These are phyloP conservation scores for Dryobota labecula DNA, from an alignment of 2,888 invertebrate genomes.

Conservation along the genomic window DNA sequence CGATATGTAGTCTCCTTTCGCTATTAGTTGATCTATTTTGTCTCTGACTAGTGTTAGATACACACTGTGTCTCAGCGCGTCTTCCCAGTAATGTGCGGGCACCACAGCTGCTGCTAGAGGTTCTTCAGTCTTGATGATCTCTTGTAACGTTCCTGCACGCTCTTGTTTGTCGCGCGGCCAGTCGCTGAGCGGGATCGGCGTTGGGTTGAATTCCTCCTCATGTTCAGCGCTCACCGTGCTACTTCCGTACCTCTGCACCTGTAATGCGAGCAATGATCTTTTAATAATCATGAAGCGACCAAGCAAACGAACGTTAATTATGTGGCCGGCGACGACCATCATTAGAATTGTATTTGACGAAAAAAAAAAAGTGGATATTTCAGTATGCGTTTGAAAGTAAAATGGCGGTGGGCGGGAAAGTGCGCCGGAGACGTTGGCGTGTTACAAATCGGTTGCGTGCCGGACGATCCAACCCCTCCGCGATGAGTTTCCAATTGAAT, in stretches of 20 bases:
- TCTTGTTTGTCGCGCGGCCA: slow-evolving; percentile 77
- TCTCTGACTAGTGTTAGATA: slow-evolving; percentile 92
- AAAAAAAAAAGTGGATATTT: slow-evolving; percentile 76
- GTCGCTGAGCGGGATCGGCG: slow-evolving; percentile 83
- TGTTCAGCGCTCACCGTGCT: slow-evolving; percentile 72
- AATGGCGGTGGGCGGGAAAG: slow-evolving; percentile 86
- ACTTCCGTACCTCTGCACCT: slow-evolving; percentile 80
- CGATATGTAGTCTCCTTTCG: slow-evolving; percentile 77
- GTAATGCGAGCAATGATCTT: slow-evolving; percentile 66
- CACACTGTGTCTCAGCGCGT: slow-evolving; percentile 92
- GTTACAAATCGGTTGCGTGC: slow-evolving; percentile 80
- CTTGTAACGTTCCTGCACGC: slow-evolving; percentile 76
- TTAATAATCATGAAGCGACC: slow-evolving; percentile 54
- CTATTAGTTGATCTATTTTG: slow-evolving; percentile 88
- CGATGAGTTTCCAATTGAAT: slow-evolving; percentile 84
- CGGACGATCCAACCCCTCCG: slow-evolving; percentile 73
- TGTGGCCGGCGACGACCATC: slow-evolving; percentile 48
- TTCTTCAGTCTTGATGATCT: slow-evolving; percentile 72
- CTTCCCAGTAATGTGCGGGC: slow-evolving; percentile 91
- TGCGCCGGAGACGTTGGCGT: slow-evolving; percentile 77
- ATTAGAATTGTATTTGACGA: slow-evolving; percentile 62
- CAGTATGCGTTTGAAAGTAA: slow-evolving; percentile 89
- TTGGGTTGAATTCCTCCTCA: slow-evolving; percentile 83
- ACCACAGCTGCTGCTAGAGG: slow-evolving; percentile 71
- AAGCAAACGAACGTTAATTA: slow-evolving; percentile 62